Evolutionary conservation across 1,140 invertebrate genomes (phyloP).

Genomic region (Drepana arcuata): DNA sequence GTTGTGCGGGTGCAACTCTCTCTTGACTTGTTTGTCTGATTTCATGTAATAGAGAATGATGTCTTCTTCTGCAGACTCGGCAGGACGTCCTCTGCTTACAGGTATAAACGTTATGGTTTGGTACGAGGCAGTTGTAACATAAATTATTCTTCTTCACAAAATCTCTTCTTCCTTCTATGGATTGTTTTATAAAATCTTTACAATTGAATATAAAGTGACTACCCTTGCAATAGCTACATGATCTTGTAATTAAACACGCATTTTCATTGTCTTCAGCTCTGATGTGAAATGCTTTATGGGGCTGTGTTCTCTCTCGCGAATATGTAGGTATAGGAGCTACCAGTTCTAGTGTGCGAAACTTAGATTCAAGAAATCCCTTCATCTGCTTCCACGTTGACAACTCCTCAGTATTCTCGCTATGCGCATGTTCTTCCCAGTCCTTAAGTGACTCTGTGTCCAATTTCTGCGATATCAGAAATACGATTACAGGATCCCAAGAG

Average conservation of each 20-base stretch:
- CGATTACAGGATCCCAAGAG: slow-evolving; percentile 31
- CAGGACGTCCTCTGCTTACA: slow-evolving; percentile 6
- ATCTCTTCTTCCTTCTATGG: slow-evolving; percentile 3
- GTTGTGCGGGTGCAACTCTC: too few species aligned
- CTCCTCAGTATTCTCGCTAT: slow-evolving; percentile 11
- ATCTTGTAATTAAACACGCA: too few species aligned
- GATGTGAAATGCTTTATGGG: slow-evolving; percentile 1
- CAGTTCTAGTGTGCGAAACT: slow-evolving; percentile 27
- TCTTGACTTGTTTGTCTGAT: too few species aligned
- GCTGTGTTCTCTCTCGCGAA: neutral
- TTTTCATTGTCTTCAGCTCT: neutral
- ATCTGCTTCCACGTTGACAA: slow-evolving; percentile 22
- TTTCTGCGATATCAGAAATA: slow-evolving; percentile 29
- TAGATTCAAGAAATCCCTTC: slow-evolving; percentile 20
- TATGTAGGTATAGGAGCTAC: neutral
- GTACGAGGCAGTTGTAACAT: slow-evolving; percentile 13
- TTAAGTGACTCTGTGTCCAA: slow-evolving; percentile 26
- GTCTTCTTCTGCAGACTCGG: slow-evolving; percentile 4
- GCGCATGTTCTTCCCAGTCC: slow-evolving; percentile 27
- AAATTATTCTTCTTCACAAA: slow-evolving; percentile 13
- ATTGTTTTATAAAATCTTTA: slow-evolving; percentile 7
- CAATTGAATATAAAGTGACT: slow-evolving; percentile 8
- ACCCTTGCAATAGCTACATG: slow-evolving; percentile 1
- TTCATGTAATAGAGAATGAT: slow-evolving; percentile 9
- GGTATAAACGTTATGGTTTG: slow-evolving; percentile 1